Base-by-base conservation (phyloP, 2,888 invertebrate species). In the Tipula confusa region DNA sequence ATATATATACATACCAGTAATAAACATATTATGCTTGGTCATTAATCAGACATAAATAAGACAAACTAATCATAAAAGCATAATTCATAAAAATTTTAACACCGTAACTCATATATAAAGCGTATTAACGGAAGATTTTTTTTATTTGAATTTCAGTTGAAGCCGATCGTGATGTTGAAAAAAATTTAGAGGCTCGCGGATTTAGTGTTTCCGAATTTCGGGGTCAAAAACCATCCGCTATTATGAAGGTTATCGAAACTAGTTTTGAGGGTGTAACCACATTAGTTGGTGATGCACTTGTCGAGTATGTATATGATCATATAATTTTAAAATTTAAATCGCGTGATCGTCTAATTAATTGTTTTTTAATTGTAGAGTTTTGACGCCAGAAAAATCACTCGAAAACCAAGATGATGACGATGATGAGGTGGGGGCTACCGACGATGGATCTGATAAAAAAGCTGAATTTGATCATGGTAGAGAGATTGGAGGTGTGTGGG, bases 181-280 rank as follows among this genome's bases (percentile, higher is more conserved):
- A 88, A 7, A 88, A 88, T 0, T 85, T 88, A 28, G 87, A 88
- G 83, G 87, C 87, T 83, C 87, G 89, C 64, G 89, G 88, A 83
- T 88, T 89, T 79, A 89, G 88, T 84, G 85, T 87, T 7, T 87
- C 88, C 82, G 84, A 87, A 81, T 85, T 88, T 6, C 88, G 87
- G 84, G 89, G 89, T 0, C 9, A 64, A 85, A 89, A 88, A 85
- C 89, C 89, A 83, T 89, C 90, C 64, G 87, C 88, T 13, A 86
- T 90, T 84, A 86, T 90, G n/a, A 88, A 88, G 85, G 88, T 89
- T 86, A 88, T 90, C 83, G 89, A 89, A 86, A 88, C 88, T 43
- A 89, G 89, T 83, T 87, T 88, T 9, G 87, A 87, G 84, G 89
- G 87, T 84, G 88, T 89, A 86, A 88, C 87, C 86, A 87, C 89